Conservation (phyloP, 2,888 invertebrate species). For the Leptodirus hochenwartii region DNA sequence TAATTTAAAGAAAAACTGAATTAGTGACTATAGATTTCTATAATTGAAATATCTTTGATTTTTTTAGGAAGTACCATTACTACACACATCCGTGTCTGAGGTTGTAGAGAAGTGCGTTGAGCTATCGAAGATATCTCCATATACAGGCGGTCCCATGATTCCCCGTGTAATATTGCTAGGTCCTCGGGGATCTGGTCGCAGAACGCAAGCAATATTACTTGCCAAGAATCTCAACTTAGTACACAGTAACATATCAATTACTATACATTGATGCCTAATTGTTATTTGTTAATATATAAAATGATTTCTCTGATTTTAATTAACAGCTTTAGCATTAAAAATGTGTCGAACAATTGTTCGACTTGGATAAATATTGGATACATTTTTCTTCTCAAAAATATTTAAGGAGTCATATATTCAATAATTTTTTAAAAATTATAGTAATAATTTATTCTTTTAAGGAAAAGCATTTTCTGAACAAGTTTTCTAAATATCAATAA, state of each 20-base stretch:
- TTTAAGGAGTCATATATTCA: too few species aligned
- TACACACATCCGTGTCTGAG: slow-evolving; percentile 21
- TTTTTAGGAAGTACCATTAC: slow-evolving; percentile 23
- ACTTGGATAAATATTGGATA: slow-evolving; percentile 1
- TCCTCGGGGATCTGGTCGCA: slow-evolving; percentile 37
- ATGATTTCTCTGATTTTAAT: neutral
- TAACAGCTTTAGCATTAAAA: neutral
- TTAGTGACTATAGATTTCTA: too few species aligned
- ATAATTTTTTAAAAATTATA: too few species aligned
- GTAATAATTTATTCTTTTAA: too few species aligned
- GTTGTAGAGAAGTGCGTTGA: slow-evolving; percentile 24
- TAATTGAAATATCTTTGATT: too few species aligned
- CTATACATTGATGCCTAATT: neutral
- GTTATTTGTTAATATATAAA: neutral
- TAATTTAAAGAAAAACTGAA: too few species aligned
- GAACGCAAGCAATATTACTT: slow-evolving; percentile 32
- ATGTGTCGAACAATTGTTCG: neutral
- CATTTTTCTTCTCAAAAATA: neutral
- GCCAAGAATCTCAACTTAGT: slow-evolving; percentile 35
- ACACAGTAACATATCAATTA: slow-evolving; percentile 22
- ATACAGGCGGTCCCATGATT: slow-evolving; percentile 30
- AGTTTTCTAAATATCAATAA: too few species aligned
- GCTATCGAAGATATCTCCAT: slow-evolving; percentile 21
- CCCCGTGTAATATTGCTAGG: slow-evolving; percentile 42
- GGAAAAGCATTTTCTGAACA: too few species aligned